Evolutionary conservation across 1,140 invertebrate species (phyloP), one percentile per base, ranked within the genome.

Genomic region (Mamestra configurata): DNA sequence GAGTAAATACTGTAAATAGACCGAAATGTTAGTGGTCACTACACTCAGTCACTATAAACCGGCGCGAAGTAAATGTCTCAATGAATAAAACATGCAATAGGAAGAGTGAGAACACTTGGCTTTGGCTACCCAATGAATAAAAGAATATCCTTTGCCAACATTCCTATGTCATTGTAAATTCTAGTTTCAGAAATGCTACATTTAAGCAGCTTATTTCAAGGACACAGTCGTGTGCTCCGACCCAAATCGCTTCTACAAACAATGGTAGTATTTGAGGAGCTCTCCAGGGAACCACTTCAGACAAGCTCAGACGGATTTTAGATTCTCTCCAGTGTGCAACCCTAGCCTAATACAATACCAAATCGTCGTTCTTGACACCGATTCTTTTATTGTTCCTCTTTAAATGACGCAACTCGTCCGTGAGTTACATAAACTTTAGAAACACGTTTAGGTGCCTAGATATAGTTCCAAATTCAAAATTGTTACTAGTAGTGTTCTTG

Each of bases 41-140:
- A 68, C 20, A n/a, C n/a, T n/a, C n/a, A n/a, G n/a, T 22, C 20
- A 22, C 37, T 22, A 70, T 27, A 11, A 49, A 7, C 66, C 6
- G 15, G 24, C 20, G 51, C 35, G 31, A 24, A 24, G 37, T 73
- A 76, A 76, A 37, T n/a, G 72, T 61, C 13, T 49, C 13, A 8
- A 82, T 84, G 83, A 82, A 84, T 84, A 84, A 84, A 76, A 79
- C 83, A 84, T 84, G 76, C 72, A 84, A 84, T 84, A 84, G 31
- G 46, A n/a, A 46, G 70, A 77, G 78, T 73, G 77, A 22, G 49
- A 68, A 68, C 64, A 49, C 37, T 27, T 43, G 27, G 40, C 70
- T 13, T 18, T 22, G 8, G n/a, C 15, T n/a, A 53, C 27, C 15
- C n/a, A 35, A 35, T 76, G 57, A 79, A 79, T 79, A 68, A 70